Conservation (phyloP, 2,888 invertebrate species). For the Leptinotarsa haldemani region DNA sequence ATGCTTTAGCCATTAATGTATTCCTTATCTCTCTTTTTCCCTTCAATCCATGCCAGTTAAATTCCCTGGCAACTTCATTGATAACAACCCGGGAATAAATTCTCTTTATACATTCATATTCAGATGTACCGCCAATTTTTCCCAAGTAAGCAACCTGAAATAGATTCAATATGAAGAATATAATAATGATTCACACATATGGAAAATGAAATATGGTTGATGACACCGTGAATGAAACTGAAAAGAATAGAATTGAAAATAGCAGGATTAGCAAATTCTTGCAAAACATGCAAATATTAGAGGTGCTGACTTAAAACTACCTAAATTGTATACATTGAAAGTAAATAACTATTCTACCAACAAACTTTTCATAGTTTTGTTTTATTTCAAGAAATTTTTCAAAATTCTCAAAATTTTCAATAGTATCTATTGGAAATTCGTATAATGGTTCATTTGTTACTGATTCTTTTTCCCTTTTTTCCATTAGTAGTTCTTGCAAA, state of each 20-base stretch:
- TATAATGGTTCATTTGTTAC: background rate
- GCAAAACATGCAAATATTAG: background rate
- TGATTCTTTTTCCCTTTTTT: constrained; percentile 11
- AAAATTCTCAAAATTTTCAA: constrained; percentile 14
- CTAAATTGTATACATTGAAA: background rate
- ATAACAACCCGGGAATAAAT: background rate
- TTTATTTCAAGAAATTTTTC: constrained; percentile 6
- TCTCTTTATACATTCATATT: background rate
- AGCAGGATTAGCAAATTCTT: too few species aligned
- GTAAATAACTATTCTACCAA: background rate
- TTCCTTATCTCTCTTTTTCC: background rate
- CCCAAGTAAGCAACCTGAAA: background rate
- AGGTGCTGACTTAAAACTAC: background rate
- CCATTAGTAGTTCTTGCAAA: background rate
- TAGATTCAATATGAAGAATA: background rate
- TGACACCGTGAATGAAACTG: background rate
- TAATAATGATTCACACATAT: background rate
- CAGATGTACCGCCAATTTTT: background rate
- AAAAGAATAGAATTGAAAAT: background rate
- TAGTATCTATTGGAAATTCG: constrained; percentile 10
- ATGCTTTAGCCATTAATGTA: background rate
- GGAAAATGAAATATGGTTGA: background rate
- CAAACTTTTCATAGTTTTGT: constrained; percentile 1
- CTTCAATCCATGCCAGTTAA: background rate
- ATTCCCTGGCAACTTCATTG: background rate